Evolutionary conservation across 2,113 vertebrate genomes (phyloP).

Genomic region (Meleagris gallopavo): DNA sequence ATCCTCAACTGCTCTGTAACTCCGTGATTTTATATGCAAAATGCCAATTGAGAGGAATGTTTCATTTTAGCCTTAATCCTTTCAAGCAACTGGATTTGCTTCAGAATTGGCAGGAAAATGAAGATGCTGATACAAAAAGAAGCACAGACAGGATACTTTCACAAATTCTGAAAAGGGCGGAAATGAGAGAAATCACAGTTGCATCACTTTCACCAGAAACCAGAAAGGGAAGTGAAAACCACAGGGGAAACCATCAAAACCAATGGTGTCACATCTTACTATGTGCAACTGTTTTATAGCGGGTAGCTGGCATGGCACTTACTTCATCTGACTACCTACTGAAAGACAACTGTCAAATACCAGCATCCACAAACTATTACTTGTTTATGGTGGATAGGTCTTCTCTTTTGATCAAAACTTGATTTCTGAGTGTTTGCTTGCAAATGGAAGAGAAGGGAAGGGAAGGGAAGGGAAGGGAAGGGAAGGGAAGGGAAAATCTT

Average conservation of each 20-base stretch:
- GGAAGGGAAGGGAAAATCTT: neutral
- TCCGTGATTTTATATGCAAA: neutral
- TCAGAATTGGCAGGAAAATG: neutral
- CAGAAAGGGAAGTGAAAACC: conserved; percentile 64
- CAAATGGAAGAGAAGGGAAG: neutral
- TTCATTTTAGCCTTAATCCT: neutral
- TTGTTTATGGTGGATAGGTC: rapidly evolving
- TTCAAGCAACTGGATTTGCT: conserved; percentile 4
- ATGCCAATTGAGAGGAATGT: neutral
- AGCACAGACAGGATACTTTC: neutral
- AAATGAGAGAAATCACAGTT: conserved; percentile 55
- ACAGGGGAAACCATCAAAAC: conserved; percentile 60
- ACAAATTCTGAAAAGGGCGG: neutral
- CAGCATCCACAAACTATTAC: neutral
- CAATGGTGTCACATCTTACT: neutral
- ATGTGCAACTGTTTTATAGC: neutral
- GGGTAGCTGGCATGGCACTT: neutral
- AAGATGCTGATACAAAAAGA: neutral
- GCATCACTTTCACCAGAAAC: conserved; percentile 33
- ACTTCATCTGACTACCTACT: neutral
- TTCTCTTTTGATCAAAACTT: neutral
- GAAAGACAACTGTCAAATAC: neutral
- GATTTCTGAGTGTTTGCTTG: neutral
- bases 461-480: neutral
- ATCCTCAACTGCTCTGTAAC: neutral